Base-by-base conservation (phyloP, 2,113 vertebrate genomes). In the Serinus canaria region DNA sequence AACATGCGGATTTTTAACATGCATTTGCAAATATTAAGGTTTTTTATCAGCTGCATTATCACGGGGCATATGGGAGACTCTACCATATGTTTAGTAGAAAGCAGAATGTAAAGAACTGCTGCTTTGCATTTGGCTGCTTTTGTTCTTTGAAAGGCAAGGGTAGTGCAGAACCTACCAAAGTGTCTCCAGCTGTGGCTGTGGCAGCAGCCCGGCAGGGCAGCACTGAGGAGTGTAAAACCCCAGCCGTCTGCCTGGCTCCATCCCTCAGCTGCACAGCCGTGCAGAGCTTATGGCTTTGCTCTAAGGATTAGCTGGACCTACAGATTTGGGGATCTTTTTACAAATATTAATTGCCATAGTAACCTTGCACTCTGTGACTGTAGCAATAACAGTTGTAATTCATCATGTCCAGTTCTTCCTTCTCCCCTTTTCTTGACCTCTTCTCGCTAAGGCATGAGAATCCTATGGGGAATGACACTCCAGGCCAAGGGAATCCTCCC, bases 41-140 rank as follows among this genome's bases (percentile, higher is more conserved):
- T 73, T 63, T 78, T 62, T 64, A 28, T 73, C 78, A 62, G 30
- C 33, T 35, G 23, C 55, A 43, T 27, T 46, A 55, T 60, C 21
- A 19, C 25, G 0, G 53, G n/a, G 4, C 62, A 15, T 14, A 73
- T 30, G 37, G 18, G 27, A 87, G 13, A 37, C 44, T 33, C 43
- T 44, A 33, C 35, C 16, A 30, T 28, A 60, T 35, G 44, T 83
- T 91, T 53, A 49, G 35, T 24, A 33, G 53, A 60, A 82, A 69
- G n/a, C 28, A 64, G 49, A 69, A 64, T 3, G 31, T 35, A 22
- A 69, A 58, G 70, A 55, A 33, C 67, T 87, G 70, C 49, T 87
- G 70, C 41, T 92, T 92, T 92, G n/a, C 17, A 3, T 86, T 80
- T 78, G 52, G 31, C 41, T 84, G 66, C 44, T 90, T 94, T 82